Percentiles rank a stretch among this genome's conserved stretches.
phyloP scores from a whole-genome alignment of 2,888 invertebrate species.

The Calliopum simillimum region DNA sequence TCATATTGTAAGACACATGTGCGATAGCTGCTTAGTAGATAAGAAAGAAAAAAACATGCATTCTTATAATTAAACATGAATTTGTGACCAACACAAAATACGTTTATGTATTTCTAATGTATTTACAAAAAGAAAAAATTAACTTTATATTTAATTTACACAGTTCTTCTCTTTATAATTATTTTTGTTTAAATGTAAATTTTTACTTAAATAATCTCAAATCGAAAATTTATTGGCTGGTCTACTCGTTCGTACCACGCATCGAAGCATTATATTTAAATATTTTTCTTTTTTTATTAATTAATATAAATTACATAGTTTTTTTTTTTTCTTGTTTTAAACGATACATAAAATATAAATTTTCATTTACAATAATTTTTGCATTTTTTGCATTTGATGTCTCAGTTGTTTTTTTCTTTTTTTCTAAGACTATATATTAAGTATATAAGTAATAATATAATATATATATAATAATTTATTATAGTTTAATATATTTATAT shows the following conservation, averaged over 20 bases:
- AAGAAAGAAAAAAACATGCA: no score
- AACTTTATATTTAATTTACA: slow-evolving; percentile 23
- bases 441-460: slow-evolving; percentile 32
- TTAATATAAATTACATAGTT: slow-evolving; percentile 11
- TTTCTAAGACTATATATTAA: slow-evolving; percentile 25
- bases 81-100: slow-evolving; percentile 15
- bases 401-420: slow-evolving; percentile 13
- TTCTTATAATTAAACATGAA: no score
- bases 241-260: not conserved
- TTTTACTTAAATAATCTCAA: slow-evolving; percentile 33
- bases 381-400: slow-evolving; percentile 44
- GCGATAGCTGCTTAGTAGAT: slow-evolving; percentile 7
- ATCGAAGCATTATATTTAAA: not conserved
- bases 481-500: slow-evolving; percentile 36
- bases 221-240: not conserved
- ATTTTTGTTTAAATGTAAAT: not conserved
- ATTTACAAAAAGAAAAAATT: slow-evolving; percentile 34
- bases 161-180: slow-evolving; percentile 16
- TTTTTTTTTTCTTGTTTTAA: not conserved
- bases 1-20: slow-evolving; percentile 23
- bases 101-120: slow-evolving; percentile 10
- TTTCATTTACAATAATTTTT: slow-evolving; percentile 53
- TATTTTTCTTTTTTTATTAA: slow-evolving; percentile 12
- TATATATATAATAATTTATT: slow-evolving; percentile 39
- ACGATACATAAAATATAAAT: slow-evolving; percentile 26